Percentiles rank a stretch among this genome's conserved stretches.
Conservation (phyloP, 2,888 invertebrate genomes). For the Gastrophysa polygoni region DNA sequence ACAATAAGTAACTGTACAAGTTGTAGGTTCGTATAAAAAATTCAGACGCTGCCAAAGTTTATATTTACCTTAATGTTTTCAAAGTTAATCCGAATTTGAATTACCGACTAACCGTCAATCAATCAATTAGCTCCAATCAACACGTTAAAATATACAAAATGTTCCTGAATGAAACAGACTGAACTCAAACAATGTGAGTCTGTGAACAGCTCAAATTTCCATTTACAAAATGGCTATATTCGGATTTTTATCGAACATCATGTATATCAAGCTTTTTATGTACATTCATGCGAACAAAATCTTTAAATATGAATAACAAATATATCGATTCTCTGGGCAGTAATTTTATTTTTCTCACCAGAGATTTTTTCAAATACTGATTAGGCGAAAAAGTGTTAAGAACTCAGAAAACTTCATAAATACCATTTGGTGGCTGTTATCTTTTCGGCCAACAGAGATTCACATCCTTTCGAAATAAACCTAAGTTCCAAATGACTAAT, state of each 20-base stretch:
- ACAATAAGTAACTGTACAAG: constrained; percentile 40
- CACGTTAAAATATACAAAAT: neutral
- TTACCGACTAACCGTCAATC: no score
- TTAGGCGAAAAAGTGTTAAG: neutral
- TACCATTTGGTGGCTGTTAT: neutral
- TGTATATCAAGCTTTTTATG: no score
- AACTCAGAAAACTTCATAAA: neutral
- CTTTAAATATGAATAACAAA: neutral
- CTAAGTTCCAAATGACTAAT: neutral
- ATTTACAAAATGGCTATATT: no score
- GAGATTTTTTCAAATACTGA: neutral
- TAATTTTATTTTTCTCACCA: neutral
- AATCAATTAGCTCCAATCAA: neutral
- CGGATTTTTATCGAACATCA: no score
- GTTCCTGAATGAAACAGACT: neutral
- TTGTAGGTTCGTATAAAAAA: constrained; percentile 9
- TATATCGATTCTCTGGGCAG: neutral
- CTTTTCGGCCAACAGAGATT: neutral
- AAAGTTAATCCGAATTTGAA: neutral
- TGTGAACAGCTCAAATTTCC: no score
- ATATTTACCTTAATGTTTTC: neutral
- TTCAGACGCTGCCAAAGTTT: neutral
- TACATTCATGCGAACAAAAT: no score
- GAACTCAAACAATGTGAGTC: neutral
- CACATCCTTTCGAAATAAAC: neutral